These are phyloP conservation scores for Acanthopagrus latus DNA, from an alignment of 2,797 vertebrate species.

Conservation along the genomic window DNA sequence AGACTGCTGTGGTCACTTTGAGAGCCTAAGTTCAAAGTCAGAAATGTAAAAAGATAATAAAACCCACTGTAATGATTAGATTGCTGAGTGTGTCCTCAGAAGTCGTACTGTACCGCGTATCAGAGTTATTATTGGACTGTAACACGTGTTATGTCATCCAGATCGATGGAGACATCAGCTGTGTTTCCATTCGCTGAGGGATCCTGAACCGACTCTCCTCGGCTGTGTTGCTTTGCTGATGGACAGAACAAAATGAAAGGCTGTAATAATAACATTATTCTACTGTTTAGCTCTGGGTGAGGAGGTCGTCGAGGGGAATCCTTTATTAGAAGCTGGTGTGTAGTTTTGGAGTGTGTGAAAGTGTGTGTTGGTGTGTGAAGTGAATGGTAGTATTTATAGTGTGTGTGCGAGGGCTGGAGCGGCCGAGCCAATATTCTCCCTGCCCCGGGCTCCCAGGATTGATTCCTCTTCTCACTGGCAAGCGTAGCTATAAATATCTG, in stretches of 20 bases:
- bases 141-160: constrained; percentile 14
- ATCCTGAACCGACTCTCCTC: neutral
- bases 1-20: neutral
- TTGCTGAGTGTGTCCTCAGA: neutral
- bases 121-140: neutral
- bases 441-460: constrained; percentile 31
- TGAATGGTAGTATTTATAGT: constrained; percentile 37
- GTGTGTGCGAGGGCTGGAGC: constrained; percentile 28
- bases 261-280: constrained; percentile 14
- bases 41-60: too few species aligned
- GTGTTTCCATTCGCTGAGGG: neutral
- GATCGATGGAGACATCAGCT: neutral
- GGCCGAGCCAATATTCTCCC: constrained; percentile 38
- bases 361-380: constrained; percentile 21
- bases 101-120: neutral
- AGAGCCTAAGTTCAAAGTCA: neutral
- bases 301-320: neutral
- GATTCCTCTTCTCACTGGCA: constrained; percentile 38
- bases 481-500: constrained; percentile 54
- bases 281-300: neutral
- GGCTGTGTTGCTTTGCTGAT: neutral
- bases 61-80: neutral
- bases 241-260: constrained; percentile 6
- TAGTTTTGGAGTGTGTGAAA: neutral
- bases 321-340: neutral